phyloP scores from a whole-genome alignment of 2,113 vertebrate genomes.

The Brienomyrus longianalis region DNA sequence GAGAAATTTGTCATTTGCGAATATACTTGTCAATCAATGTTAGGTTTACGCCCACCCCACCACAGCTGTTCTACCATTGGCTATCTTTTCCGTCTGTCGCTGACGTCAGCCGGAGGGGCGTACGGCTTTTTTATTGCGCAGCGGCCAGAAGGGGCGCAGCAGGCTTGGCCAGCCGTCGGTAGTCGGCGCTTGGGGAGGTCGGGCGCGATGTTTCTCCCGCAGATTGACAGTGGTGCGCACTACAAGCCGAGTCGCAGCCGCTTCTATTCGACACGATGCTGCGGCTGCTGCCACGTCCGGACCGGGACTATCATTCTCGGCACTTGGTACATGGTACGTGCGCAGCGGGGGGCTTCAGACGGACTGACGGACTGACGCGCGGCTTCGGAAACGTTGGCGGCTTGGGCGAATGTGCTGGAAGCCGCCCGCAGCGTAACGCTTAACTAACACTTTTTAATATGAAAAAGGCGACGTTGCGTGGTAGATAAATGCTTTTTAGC shows the following conservation, averaged over 20 bases:
- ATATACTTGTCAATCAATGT: background rate
- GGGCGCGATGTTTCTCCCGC: constrained; percentile 18
- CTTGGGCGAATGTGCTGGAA: background rate
- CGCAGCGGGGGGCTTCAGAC: constrained; percentile 20
- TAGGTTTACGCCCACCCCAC: background rate
- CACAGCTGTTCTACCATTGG: background rate
- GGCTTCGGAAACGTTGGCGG: background rate
- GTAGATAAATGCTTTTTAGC: background rate
- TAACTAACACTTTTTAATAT: background rate
- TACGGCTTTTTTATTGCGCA: background rate
- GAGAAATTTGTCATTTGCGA: background rate
- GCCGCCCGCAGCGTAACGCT: background rate
- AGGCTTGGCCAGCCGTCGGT: background rate
- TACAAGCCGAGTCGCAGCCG: constrained; percentile 16
- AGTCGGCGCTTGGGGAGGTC: background rate
- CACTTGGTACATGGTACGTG: constrained; percentile 91
- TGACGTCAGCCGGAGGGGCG: background rate
- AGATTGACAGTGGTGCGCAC: constrained; percentile 1
- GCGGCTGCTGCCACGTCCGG: constrained; percentile 90
- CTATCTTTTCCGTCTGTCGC: background rate
- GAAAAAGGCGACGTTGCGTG: background rate
- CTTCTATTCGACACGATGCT: constrained; percentile 83
- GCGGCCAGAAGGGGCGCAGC: background rate
- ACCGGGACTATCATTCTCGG: constrained; percentile 92
- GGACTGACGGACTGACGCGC: background rate